Evolutionary conservation across 2,797 vertebrate species (phyloP).

Genomic region (Poeciliopsis infans): DNA sequence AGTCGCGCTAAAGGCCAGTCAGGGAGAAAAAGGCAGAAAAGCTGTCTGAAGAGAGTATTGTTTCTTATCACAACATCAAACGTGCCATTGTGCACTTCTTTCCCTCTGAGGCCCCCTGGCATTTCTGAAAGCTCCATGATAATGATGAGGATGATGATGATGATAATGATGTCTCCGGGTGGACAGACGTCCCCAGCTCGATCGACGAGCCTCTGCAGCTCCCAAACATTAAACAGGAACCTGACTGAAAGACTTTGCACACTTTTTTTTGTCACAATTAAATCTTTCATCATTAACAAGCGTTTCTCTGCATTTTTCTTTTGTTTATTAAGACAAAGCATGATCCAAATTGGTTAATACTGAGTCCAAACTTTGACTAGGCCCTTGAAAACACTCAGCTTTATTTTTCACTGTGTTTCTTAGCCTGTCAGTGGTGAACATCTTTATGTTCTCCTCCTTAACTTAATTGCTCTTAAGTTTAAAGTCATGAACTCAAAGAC

Average conservation of each 20-base stretch:
- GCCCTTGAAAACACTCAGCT: background rate
- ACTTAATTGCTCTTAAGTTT: background rate
- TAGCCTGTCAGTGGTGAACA: background rate
- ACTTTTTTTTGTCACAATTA: background rate
- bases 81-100: slow-evolving; percentile 74
- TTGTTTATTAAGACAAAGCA: background rate
- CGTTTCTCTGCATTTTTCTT: background rate
- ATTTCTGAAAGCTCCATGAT: slow-evolving; percentile 71
- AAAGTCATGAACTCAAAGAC: background rate
- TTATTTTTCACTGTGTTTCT: background rate
- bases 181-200: slow-evolving; percentile 42
- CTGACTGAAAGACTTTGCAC: slow-evolving; percentile 10
- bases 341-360: background rate
- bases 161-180: slow-evolving; percentile 49
- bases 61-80: slow-evolving; percentile 81
- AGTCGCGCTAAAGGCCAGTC: slow-evolving; percentile 80
- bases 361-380: background rate
- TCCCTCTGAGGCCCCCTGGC: slow-evolving; percentile 73
- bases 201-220: slow-evolving; percentile 27
- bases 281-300: background rate
- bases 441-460: background rate
- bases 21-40: slow-evolving; percentile 67
- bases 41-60: slow-evolving; percentile 80
- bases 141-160: background rate
- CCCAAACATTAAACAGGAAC: slow-evolving; percentile 13